Base-by-base conservation (phyloP, 2,888 invertebrate genomes). In the Timema podura region DNA sequence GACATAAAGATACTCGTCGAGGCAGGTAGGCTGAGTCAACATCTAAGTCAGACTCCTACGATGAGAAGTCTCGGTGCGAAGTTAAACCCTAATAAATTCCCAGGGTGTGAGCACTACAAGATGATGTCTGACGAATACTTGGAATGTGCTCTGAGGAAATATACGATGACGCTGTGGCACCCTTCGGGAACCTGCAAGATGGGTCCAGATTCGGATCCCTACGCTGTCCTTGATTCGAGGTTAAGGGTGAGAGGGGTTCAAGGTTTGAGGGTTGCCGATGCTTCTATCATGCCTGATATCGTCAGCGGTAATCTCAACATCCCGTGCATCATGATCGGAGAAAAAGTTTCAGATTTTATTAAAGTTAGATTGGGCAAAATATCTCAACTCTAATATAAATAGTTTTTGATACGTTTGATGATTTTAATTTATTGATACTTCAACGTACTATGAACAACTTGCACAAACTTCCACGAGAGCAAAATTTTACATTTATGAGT, bases 151-250 rank as follows among this genome's bases (percentile, higher is more conserved):
- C 82, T 86, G 7, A 81, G 82, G 15, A 81, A 85, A 72, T 82
- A 86, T 79, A 83, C 82, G 8, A 80, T 83, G 0, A 85, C 86
- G 0, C 77, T 86, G 47, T 91, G 89, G 79, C 91, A 92, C 78
- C 88, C 89, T 0, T 86, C 87, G 0, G 89, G 91, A 65, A 90
- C 89, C 0, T 86, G 86, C 66, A 88, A 87, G 79, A 91, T 91
- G 89, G 91, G 89, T 0, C 79, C 81, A 1, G 71, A 74, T 0
- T 69, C 73, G 0, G 85, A 86, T 76, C 75, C 77, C 0, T 75
- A 75, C 0, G 80, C 85, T 0, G 88, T 88, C 0, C 85, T 88
- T 1, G 83, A 85, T 75, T 74, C 80, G 0, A 76, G 83, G 13
- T 79, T 86, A 70, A 77, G 82, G 9, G 85, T 88, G 6, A 81